Conservation (phyloP, 2,797 vertebrate genomes). For the Enteromius viviparus region DNA sequence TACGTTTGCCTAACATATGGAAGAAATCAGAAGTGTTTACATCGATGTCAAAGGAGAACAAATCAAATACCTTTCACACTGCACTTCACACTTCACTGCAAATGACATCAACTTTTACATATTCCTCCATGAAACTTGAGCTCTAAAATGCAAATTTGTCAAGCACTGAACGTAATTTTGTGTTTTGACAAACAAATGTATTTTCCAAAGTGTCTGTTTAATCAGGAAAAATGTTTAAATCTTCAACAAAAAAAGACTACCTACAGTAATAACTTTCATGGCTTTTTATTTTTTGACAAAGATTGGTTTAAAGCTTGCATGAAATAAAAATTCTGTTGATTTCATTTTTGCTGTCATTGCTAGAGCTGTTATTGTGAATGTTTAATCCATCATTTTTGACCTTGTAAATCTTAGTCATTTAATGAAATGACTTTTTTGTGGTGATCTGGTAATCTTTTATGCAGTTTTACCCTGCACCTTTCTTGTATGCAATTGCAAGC, state of each 20-base stretch:
- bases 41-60: conserved; percentile 22
- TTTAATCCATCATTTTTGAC: background rate
- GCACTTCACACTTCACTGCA: conserved; percentile 27
- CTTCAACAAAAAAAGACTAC: background rate
- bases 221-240: background rate
- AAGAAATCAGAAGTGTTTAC: conserved; percentile 45
- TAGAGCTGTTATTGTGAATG: background rate
- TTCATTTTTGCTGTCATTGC: background rate
- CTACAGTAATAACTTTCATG: background rate
- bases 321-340: background rate
- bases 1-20: conserved; percentile 9
- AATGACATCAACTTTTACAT: conserved; percentile 19
- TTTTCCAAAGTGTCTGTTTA: conserved; percentile 1
- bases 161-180: background rate
- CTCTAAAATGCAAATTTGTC: conserved; percentile 14
- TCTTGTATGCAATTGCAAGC: background rate
- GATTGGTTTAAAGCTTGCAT: background rate
- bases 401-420: background rate
- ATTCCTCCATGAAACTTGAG: conserved; percentile 8
- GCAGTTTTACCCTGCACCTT: background rate
- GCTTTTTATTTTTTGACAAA: background rate
- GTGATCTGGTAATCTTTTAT: background rate
- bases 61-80: conserved; percentile 7
- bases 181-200: conserved; percentile 6
- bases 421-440: background rate